phyloP scores from a whole-genome alignment of 2,113 vertebrate species.

The Scomber colias region DNA sequence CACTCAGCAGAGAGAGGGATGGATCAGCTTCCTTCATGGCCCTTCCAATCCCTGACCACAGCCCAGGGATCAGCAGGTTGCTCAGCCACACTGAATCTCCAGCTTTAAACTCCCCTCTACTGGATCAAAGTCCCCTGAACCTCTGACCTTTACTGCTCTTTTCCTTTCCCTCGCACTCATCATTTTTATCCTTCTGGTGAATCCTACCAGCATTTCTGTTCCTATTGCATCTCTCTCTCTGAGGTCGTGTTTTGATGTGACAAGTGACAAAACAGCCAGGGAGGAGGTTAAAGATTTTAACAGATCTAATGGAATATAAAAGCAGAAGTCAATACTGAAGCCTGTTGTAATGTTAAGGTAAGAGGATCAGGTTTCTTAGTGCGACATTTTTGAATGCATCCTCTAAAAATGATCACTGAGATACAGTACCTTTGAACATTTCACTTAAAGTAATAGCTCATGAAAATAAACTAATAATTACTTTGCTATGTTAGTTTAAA shows the following conservation, averaged over 20 bases:
- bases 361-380: conserved; percentile 1
- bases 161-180: conserved; percentile 44
- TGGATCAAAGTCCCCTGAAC: conserved; percentile 59
- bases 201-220: conserved; percentile 54
- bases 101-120: conserved; percentile 67
- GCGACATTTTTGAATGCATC: not conserved
- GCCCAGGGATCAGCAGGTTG: conserved; percentile 70
- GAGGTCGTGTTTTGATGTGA: conserved; percentile 52
- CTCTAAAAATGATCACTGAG: too few species aligned
- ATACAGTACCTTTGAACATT: too few species aligned
- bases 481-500: too few species aligned
- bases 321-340: conserved; percentile 20
- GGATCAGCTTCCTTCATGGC: conserved; percentile 65
- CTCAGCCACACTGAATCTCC: conserved; percentile 70
- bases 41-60: conserved; percentile 71
- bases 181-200: conserved; percentile 51
- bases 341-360: conserved; percentile 7
- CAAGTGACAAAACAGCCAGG: conserved; percentile 38
- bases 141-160: conserved; percentile 68
- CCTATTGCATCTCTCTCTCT: conserved; percentile 26
- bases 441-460: too few species aligned
- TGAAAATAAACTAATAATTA: too few species aligned
- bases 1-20: conserved; percentile 75
- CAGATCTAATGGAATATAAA: conserved; percentile 46
- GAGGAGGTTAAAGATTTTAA: conserved; percentile 49